Base-by-base conservation (phyloP, 1,140 invertebrate species). In the Kradibia gibbosae region DNA sequence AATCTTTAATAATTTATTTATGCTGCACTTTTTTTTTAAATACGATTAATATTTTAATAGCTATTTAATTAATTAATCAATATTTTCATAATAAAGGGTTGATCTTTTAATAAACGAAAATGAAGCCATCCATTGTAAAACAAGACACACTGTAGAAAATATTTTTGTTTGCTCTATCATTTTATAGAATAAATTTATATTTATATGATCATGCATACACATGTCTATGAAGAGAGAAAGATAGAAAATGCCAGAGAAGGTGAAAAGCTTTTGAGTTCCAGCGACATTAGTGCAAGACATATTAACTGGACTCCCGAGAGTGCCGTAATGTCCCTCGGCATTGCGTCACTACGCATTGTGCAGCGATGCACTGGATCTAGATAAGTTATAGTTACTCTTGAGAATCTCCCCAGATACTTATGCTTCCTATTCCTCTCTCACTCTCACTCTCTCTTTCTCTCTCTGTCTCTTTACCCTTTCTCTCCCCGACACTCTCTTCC, bases 251-350 rank as follows among this genome's bases (percentile, higher is more conserved):
- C 36, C 81, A 78, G 55, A 71, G 45, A 45, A 28, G 78, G 31
- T 17, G 73, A 75, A 81, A 85, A 85, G 83, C 73, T 81, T 50
- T 28, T 53, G 34, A 50, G 42, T 48, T 72, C 53, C 53, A 39
- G 71, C 75, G 31, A 82, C 82, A 83, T 78, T 81, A 77, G 80
- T 28, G 70, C 72, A 86, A 86, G 85, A 86, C 80, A 82, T 84
- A 86, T 86, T 86, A 85, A 86, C 80, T 81, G 80, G 80, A 81
- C 76, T 87, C 86, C 85, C 86, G 78, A 81, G 84, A 84, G 87
- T 83, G 78, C 82, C 76, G 81, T 87, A 85, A 84, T 82, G 84
- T 85, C 79, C 84, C 82, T 74, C 83, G 65, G 75, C 80, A 82
- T 83, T 81, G 81, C 76, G 83, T 85, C 81, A 84, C 76, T 74